Evolutionary conservation across 2,113 vertebrate genomes (phyloP).

Genomic region (Sorex fumeus): DNA sequence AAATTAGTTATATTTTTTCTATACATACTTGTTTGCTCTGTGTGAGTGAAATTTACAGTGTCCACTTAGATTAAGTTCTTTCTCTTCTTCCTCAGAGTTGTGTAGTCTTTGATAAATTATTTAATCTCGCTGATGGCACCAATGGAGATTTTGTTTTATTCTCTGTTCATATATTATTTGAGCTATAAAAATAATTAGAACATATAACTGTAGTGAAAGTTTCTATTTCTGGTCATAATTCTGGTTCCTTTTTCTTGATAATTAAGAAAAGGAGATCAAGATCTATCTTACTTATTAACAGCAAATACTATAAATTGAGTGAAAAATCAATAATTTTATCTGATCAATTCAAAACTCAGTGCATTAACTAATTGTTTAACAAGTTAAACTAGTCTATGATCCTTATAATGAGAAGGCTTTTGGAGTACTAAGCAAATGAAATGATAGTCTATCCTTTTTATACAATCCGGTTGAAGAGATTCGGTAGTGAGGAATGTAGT

Average conservation of each 20-base stretch:
- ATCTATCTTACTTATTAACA: neutral
- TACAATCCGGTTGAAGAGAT: neutral
- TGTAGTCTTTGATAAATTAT: neutral
- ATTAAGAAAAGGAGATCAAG: conserved; percentile 14
- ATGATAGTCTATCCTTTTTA: neutral
- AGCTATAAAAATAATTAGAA: neutral
- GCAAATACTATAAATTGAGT: neutral
- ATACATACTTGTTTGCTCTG: neutral
- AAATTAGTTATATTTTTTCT: neutral
- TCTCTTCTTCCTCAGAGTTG: neutral
- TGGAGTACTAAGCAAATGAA: neutral
- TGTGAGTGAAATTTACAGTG: neutral
- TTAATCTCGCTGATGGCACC: neutral
- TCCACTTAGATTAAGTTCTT: neutral
- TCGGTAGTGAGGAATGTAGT: neutral
- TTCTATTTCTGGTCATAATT: neutral
- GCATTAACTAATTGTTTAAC: neutral
- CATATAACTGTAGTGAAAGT: neutral
- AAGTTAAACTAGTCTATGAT: neutral
- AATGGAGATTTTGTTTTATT: neutral
- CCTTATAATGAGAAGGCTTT: neutral
- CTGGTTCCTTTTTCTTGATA: conserved; percentile 4
- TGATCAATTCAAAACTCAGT: neutral
- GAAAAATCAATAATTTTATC: neutral
- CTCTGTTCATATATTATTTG: neutral